Percentiles rank a stretch among this genome's conserved stretches.
phyloP scores from a whole-genome alignment of 2,113 vertebrate species.

The Amphiprion ocellaris region DNA sequence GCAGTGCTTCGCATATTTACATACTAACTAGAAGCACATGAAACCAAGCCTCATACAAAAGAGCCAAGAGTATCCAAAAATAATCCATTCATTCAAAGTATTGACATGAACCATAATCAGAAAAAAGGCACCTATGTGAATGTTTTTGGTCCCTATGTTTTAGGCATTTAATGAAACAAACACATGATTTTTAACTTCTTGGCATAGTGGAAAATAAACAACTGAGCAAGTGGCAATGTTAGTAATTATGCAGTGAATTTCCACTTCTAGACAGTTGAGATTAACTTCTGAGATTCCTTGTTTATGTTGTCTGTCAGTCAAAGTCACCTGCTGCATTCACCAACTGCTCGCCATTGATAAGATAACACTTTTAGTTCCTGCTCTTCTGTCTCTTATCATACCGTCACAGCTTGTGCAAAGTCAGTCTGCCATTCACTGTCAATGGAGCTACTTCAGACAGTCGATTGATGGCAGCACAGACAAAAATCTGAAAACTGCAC shows the following conservation, averaged over 20 bases:
- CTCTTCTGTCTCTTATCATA: conserved; percentile 25
- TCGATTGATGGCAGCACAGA: neutral
- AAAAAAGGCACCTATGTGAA: neutral
- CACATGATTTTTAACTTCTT: neutral
- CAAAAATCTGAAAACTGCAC: neutral
- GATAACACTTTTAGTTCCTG: conserved; percentile 9
- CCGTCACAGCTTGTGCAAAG: neutral
- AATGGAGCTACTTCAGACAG: neutral
- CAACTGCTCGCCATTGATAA: conserved; percentile 40
- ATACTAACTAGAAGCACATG: conserved; percentile 25
- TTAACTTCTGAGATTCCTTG: neutral
- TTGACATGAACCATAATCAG: neutral
- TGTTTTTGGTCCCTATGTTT: neutral
- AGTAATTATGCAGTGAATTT: conserved; percentile 2
- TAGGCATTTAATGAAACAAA: conserved; percentile 9
- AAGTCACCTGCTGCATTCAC: neutral
- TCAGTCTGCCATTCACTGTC: conserved; percentile 8
- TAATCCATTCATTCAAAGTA: neutral
- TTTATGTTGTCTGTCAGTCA: conserved; percentile 1
- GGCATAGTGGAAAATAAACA: neutral
- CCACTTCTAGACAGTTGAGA: neutral
- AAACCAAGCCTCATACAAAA: conserved; percentile 14
- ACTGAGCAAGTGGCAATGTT: neutral
- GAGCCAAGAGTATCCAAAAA: neutral
- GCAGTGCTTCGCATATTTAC: conserved; percentile 9